Base-by-base conservation (phyloP, 2,888 invertebrate genomes). In the Bruchidius siliquastri region DNA sequence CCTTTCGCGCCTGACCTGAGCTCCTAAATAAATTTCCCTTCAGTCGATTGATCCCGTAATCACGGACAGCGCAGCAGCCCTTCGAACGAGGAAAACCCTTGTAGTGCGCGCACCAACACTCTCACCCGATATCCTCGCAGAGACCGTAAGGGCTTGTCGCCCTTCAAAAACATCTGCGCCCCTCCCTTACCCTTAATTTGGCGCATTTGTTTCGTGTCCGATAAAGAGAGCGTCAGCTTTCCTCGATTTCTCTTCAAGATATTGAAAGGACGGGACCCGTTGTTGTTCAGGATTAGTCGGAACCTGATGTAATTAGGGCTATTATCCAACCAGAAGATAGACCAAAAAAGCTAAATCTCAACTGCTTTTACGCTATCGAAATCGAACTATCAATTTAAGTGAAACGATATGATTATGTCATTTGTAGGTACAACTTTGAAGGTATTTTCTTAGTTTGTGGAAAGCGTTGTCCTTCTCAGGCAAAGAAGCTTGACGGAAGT, bases 91-190 rank as follows among this genome's bases (percentile, higher is more conserved):
- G 13, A 8, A 49, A 49, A 49, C 49, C 49, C 49, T 49, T 49
- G 49, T 49, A 49, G 13, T 49, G 49, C 49, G 49, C 49, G 49
- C 49, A 49, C 49, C 18, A 49, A 49, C 49, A 49, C 18, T 49
- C 49, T 49, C 49, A 49, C 49, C 13, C 49, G 49, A 49, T 49
- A 49, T 49, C 49, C 18, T 49, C 6, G 49, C 49, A 49, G 49
- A 4, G 49, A 69, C 21, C 22, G 26, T 69, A 69, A 69, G 69
- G 72, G 32, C 71, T 72, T 72, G 74, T 74, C 71, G 74, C 72
- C 73, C 72, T 72, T 75, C 76, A 71, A 68, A 71, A 73, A 73
- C 77, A 77, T 74, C 77, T 77, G 77, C 69, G 77, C 73, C 72
- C 74, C 74, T 73, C 75, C 74, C 30, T 75, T 77, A 49, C 49